Percentiles rank a stretch among this genome's conserved stretches.
These are phyloP conservation scores for Morone chrysops DNA, from an alignment of 2,113 vertebrate species.

Conservation along the genomic window DNA sequence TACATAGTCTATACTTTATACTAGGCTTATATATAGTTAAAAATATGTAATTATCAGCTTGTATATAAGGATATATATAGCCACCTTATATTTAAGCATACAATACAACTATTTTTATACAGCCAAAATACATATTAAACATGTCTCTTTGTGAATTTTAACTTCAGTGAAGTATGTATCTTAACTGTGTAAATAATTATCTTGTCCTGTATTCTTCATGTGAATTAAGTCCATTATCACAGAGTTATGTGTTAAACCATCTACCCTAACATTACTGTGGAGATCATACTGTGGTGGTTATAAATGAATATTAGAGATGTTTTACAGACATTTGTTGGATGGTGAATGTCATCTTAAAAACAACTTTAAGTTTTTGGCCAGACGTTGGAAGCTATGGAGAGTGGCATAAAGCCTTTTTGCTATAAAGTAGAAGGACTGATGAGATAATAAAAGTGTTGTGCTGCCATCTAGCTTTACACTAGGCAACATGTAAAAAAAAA, in stretches of 20 bases:
- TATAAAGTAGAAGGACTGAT: neutral
- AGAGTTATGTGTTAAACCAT: neutral
- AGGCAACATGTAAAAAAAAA: neutral
- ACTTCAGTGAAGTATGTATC: constrained; percentile 64
- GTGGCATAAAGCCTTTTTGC: constrained; percentile 9
- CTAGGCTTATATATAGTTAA: constrained; percentile 3
- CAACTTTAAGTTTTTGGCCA: neutral
- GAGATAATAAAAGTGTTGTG: constrained; percentile 46
- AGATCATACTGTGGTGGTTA: neutral
- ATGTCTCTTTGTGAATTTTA: constrained; percentile 19
- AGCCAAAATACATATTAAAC: constrained; percentile 37
- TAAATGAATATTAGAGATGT: constrained; percentile 1
- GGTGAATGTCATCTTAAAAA: neutral
- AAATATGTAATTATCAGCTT: constrained; percentile 39
- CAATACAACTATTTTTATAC: constrained; percentile 60
- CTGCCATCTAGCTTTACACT: constrained; percentile 74
- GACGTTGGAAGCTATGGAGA: neutral
- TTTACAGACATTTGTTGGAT: constrained; percentile 18
- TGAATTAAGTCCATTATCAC: constrained; percentile 4
- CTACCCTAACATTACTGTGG: constrained; percentile 1
- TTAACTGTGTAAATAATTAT: constrained; percentile 38
- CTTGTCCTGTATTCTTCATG: constrained; percentile 19
- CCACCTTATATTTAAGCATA: constrained; percentile 48
- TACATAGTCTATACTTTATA: constrained; percentile 11
- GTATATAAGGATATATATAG: constrained; percentile 54